Percentiles rank a stretch among this genome's conserved stretches.
phyloP scores from a whole-genome alignment of 2,797 vertebrate species.

The Gymnodraco acuticeps region DNA sequence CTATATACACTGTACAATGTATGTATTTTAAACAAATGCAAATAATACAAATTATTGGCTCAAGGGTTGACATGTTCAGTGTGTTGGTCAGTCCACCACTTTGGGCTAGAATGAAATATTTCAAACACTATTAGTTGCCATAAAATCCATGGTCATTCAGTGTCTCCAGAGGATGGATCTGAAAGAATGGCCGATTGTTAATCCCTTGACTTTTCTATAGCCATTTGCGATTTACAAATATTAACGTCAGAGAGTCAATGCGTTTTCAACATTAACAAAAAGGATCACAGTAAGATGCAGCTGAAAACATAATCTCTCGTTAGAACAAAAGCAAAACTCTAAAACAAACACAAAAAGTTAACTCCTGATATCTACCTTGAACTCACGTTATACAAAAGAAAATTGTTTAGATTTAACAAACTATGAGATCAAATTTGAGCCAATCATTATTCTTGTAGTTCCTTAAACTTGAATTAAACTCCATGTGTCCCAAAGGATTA shows the following conservation, averaged over 20 bases:
- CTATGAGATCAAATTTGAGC: neutral
- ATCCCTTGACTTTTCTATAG: neutral
- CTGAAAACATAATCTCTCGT: neutral
- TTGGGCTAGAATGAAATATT: neutral
- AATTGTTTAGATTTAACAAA: neutral
- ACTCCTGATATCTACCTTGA: neutral
- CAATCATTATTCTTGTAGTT: conserved; percentile 1
- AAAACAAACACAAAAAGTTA: neutral
- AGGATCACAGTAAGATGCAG: neutral
- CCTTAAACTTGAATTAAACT: conserved; percentile 14
- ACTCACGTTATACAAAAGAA: neutral
- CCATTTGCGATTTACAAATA: no score
- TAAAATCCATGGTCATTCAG: neutral
- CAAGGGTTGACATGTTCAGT: no score
- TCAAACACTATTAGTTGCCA: neutral
- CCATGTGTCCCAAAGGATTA: neutral
- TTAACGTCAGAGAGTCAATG: no score
- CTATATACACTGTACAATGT: neutral
- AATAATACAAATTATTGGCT: no score
- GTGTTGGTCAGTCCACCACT: neutral
- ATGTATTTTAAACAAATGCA: no score
- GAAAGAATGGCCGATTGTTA: neutral
- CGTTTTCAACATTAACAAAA: neutral
- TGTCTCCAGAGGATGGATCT: neutral
- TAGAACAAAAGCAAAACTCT: neutral